Evolutionary conservation across 1,140 invertebrate species (phyloP).

Genomic region (Bactericera cockerelli): DNA sequence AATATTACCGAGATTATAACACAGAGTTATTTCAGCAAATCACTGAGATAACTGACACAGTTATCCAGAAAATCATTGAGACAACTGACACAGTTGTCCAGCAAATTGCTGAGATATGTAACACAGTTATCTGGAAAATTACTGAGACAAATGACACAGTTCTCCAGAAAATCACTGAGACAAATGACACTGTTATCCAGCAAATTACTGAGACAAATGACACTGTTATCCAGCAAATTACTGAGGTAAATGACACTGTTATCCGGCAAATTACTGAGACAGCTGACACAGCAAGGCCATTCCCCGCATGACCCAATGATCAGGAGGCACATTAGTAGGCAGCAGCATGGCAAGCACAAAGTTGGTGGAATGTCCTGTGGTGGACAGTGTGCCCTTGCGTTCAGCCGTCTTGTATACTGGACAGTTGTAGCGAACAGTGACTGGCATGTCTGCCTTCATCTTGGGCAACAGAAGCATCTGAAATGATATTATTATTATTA

Average conservation of each 20-base stretch:
- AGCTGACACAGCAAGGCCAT: constrained; percentile 71
- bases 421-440: constrained; percentile 48
- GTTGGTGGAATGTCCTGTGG: constrained; percentile 84
- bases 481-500: too few relatives aligned
- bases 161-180: too few relatives aligned
- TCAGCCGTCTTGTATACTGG: constrained; percentile 80
- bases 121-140: too few relatives aligned
- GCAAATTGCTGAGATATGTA: too few relatives aligned
- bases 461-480: constrained; percentile 5
- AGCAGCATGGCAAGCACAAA: constrained; percentile 67
- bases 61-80: too few relatives aligned
- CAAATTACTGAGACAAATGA: too few relatives aligned
- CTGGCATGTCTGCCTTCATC: constrained; percentile 20
- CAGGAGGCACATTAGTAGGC: constrained; percentile 44
- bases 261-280: constrained; percentile 36
- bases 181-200: not conserved
- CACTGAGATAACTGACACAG: too few relatives aligned
- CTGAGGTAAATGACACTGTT: not conserved
- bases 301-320: constrained; percentile 79
- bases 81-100: too few relatives aligned
- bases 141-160: too few relatives aligned
- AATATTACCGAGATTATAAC: too few relatives aligned
- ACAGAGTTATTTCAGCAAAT: too few relatives aligned
- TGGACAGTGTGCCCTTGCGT: constrained; percentile 62
- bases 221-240: too few relatives aligned